These are phyloP conservation scores for Lochmaea capreae DNA, from an alignment of 2,888 invertebrate species.

Conservation along the genomic window DNA sequence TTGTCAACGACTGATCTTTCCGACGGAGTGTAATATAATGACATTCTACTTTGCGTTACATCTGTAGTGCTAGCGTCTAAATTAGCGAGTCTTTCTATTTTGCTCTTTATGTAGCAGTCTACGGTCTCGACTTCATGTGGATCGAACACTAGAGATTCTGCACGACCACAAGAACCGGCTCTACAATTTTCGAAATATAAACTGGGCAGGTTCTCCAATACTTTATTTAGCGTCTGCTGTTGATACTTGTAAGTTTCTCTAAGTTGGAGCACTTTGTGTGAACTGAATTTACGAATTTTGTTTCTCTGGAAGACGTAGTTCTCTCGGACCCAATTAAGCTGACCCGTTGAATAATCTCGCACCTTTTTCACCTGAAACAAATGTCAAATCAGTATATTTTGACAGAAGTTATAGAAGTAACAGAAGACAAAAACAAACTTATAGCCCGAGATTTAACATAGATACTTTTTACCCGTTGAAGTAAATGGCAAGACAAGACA, in stretches of 20 bases:
- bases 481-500: no score
- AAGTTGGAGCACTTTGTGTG: constrained; percentile 88
- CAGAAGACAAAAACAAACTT: background rate
- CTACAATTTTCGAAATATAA: constrained; percentile 94
- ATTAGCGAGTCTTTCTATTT: constrained; percentile 72
- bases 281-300: constrained; percentile 94
- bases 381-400: background rate
- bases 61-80: constrained; percentile 66
- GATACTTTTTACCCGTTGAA: no score
- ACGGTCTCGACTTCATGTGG: constrained; percentile 73
- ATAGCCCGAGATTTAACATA: no score
- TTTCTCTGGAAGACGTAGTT: constrained; percentile 96
- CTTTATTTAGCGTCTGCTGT: constrained; percentile 93
- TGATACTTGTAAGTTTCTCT: constrained; percentile 96
- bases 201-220: constrained; percentile 91
- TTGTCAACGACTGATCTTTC: constrained; percentile 71
- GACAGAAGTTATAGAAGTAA: background rate
- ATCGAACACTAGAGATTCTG: constrained; percentile 81
- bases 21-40: constrained; percentile 86
- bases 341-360: constrained; percentile 90
- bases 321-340: constrained; percentile 93
- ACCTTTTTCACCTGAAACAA: constrained; percentile 84
- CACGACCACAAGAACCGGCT: constrained; percentile 81
- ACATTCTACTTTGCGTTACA: constrained; percentile 75
- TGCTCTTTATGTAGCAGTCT: constrained; percentile 77